Conservation (phyloP, 2,113 vertebrate species). For the Neolamprologus longior region DNA sequence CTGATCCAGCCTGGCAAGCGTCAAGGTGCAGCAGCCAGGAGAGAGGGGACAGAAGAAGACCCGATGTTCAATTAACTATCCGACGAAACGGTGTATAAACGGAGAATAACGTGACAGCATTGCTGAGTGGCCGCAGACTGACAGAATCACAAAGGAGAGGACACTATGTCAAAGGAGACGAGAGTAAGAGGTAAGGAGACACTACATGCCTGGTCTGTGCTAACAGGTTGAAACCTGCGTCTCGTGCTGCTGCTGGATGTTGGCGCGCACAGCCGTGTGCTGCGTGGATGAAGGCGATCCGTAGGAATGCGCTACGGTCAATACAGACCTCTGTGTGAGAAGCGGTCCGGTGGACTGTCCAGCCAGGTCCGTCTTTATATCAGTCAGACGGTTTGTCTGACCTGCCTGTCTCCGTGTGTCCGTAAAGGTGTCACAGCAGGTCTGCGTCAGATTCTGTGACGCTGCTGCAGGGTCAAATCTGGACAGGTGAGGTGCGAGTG, state of each 20-base stretch:
- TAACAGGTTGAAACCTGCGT: conserved; percentile 55
- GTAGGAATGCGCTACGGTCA: conserved; percentile 57
- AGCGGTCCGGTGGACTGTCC: not conserved
- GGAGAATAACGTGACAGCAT: not conserved
- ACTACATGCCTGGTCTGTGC: not conserved
- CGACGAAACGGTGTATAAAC: not conserved
- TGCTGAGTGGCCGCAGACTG: not conserved
- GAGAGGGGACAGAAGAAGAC: conserved; percentile 7
- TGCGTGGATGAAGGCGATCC: conserved; percentile 24
- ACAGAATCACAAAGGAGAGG: not conserved
- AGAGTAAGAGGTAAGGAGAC: conserved; percentile 63
- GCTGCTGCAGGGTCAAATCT: not conserved
- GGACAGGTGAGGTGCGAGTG: not conserved
- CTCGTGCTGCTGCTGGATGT: not conserved
- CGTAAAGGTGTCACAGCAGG: not conserved
- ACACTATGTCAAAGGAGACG: conserved; percentile 69
- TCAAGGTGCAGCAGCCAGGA: conserved; percentile 38
- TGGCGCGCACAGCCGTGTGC: conserved; percentile 12
- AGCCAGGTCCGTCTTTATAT: not conserved
- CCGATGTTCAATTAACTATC: conserved; percentile 19
- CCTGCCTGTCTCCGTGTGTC: not conserved
- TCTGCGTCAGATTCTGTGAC: not conserved
- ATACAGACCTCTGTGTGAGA: not conserved
- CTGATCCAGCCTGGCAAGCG: conserved; percentile 6
- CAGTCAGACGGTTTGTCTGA: not conserved